These are phyloP conservation scores for Sanderia malayensis DNA, from an alignment of 30 jellyfish, hydroid and myxozoan species.

Conservation along the genomic window DNA sequence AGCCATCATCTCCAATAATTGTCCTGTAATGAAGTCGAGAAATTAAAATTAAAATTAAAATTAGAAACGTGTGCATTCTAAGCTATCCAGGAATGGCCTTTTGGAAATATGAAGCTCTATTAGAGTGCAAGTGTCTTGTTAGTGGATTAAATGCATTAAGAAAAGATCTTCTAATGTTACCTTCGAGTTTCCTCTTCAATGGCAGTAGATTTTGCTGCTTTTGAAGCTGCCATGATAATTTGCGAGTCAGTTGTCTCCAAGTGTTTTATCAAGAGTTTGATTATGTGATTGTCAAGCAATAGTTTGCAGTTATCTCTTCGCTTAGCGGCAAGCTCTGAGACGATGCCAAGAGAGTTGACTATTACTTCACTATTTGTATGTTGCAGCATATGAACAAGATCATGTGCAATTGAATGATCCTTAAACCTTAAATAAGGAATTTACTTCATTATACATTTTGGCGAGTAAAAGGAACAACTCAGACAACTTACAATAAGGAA, in stretches of 20 bases:
- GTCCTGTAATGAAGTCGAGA: too few species aligned
- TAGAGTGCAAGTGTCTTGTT: too few species aligned
- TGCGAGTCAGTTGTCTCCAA: conserved; percentile 59
- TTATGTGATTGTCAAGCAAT: conserved; percentile 39
- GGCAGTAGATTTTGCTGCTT: conserved; percentile 58
- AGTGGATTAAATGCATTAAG: too few species aligned
- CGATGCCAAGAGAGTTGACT: conserved; percentile 63
- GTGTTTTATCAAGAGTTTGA: conserved; percentile 51
- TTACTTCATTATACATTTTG: too few species aligned
- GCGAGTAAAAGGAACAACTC: too few species aligned
- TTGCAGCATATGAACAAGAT: conserved; percentile 21
- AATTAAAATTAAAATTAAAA: too few species aligned
- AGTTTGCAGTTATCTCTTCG: conserved; percentile 36
- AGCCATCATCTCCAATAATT: conserved; percentile 62
- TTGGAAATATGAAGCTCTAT: too few species aligned
- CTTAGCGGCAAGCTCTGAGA: conserved; percentile 51
- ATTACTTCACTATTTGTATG: conserved; percentile 58
- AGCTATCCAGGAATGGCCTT: too few species aligned
- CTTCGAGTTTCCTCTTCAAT: conserved; percentile 53
- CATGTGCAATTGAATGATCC: conserved; percentile 24
- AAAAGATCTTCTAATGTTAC: too few species aligned
- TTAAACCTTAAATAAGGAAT: conserved; percentile 28
- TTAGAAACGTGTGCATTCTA: too few species aligned
- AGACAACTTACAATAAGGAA: too few species aligned
- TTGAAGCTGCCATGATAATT: conserved; percentile 62